Evolutionary conservation across 2,888 invertebrate species (phyloP).

Genomic region (Protonemura montana): DNA sequence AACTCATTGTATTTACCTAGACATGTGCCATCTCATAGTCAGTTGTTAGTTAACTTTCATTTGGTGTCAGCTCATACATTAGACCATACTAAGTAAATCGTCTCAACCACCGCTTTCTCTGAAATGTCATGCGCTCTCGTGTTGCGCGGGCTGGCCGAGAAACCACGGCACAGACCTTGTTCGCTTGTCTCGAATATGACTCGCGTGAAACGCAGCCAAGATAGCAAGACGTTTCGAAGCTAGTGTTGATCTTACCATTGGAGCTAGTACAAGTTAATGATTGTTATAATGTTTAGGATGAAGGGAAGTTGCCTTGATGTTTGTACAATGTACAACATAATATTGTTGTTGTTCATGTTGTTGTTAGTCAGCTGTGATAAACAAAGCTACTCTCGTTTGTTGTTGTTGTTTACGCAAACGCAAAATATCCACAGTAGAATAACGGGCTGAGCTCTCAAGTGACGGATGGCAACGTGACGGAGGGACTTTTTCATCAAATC

Average conservation of each 20-base stretch:
- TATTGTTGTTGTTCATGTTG: slow-evolving; percentile 37
- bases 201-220: not conserved
- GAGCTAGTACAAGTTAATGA: slow-evolving; percentile 28
- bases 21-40: slow-evolving; percentile 33
- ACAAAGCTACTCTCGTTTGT: slow-evolving; percentile 35
- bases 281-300: slow-evolving; percentile 38
- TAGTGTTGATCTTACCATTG: slow-evolving; percentile 15
- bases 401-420: slow-evolving; percentile 34
- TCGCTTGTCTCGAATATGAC: not conserved
- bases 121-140: not conserved
- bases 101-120: not conserved
- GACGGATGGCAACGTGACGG: not conserved
- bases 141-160: not conserved
- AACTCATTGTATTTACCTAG: slow-evolving; percentile 24
- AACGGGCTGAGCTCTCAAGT: not conserved
- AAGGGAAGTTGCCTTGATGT: slow-evolving; percentile 39
- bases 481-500: not conserved
- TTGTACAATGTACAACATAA: slow-evolving; percentile 30
- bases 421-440: slow-evolving; percentile 34
- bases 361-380: slow-evolving; percentile 42
- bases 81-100: not conserved
- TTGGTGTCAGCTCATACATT: not conserved
- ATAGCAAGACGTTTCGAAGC: not conserved
- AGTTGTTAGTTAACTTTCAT: slow-evolving; percentile 18
- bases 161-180: not conserved